These are phyloP conservation scores for Coptotermes formosanus DNA, from an alignment of 1,140 invertebrate genomes.

Conservation along the genomic window DNA sequence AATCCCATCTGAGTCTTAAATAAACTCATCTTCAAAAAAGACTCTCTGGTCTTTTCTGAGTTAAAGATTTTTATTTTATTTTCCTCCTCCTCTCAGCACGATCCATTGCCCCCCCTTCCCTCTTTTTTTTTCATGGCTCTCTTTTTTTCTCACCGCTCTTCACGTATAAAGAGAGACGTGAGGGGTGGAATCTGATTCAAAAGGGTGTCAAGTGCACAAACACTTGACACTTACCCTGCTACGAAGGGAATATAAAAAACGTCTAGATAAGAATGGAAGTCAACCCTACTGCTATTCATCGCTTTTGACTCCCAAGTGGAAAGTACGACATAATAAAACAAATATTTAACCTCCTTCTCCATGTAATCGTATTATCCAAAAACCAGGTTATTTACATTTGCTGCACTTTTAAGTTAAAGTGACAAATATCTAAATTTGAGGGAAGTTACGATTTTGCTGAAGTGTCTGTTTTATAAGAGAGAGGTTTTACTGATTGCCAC, in stretches of 20 bases:
- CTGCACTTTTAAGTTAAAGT: neutral
- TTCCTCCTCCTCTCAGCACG: conserved; percentile 18
- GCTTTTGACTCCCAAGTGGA: conserved; percentile 9
- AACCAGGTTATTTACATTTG: neutral
- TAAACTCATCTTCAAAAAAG: conserved; percentile 26
- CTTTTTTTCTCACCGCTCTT: conserved; percentile 8
- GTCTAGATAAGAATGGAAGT: neutral
- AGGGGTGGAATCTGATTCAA: conserved; percentile 27
- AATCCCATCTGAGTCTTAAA: conserved; percentile 2
- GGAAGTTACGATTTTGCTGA: neutral
- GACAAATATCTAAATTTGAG: neutral
- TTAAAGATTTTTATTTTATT: conserved; percentile 20
- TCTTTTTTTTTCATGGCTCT: conserved; percentile 22
- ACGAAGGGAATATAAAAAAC: conserved; percentile 19
- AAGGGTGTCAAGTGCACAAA: conserved; percentile 29
- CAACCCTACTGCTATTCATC: neutral
- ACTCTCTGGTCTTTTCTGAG: conserved; percentile 4
- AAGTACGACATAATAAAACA: conserved; percentile 19
- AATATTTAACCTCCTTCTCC: conserved; percentile 9
- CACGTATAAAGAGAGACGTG: conserved; percentile 27
- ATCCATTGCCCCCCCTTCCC: conserved; percentile 14
- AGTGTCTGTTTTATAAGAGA: neutral
- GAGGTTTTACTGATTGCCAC: too few species aligned
- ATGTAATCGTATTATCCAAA: neutral
- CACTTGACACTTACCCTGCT: conserved; percentile 27